A percentile compares a stretch with the other conserved stretches of the same genome.
Conservation (phyloP, 2,797 vertebrate species). For the Halcyon leucocephala region DNA sequence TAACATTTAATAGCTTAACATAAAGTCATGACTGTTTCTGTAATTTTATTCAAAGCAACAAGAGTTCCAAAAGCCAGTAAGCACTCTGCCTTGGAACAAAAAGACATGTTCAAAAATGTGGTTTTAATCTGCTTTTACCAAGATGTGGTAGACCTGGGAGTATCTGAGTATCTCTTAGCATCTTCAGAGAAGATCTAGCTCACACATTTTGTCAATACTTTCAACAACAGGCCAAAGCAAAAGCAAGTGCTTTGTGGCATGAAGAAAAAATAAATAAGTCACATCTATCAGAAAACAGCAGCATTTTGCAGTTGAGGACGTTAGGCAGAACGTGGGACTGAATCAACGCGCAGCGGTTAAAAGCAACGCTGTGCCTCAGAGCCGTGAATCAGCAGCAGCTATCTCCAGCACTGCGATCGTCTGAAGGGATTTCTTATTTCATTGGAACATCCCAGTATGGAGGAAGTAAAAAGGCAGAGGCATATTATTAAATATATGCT, state of each 20-base stretch:
- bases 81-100: not conserved
- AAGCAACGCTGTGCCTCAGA: slow-evolving; percentile 21
- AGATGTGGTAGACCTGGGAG: not conserved
- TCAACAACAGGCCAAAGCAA: slow-evolving; percentile 48
- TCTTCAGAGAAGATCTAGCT: not conserved
- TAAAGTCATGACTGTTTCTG: not conserved
- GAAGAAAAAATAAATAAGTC: not conserved
- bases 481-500: slow-evolving; percentile 57
- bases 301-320: slow-evolving; percentile 14
- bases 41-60: not conserved
- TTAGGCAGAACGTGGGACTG: not conserved
- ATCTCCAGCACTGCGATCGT: not conserved
- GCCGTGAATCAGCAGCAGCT: slow-evolving; percentile 23
- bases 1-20: not conserved
- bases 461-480: slow-evolving; percentile 24
- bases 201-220: slow-evolving; percentile 27
- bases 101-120: not conserved
- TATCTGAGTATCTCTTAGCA: not conserved
- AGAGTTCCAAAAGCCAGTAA: not conserved
- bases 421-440: slow-evolving; percentile 15
- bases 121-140: not conserved
- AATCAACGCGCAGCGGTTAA: slow-evolving; percentile 13
- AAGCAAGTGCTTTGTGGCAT: slow-evolving; percentile 36
- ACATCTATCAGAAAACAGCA: slow-evolving; percentile 28
- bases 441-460: slow-evolving; percentile 18